A percentile compares a stretch with the other conserved stretches of the same genome.
Evolutionary conservation across 2,113 vertebrate species (phyloP).

Genomic region (Paraplagusia blochii): DNA sequence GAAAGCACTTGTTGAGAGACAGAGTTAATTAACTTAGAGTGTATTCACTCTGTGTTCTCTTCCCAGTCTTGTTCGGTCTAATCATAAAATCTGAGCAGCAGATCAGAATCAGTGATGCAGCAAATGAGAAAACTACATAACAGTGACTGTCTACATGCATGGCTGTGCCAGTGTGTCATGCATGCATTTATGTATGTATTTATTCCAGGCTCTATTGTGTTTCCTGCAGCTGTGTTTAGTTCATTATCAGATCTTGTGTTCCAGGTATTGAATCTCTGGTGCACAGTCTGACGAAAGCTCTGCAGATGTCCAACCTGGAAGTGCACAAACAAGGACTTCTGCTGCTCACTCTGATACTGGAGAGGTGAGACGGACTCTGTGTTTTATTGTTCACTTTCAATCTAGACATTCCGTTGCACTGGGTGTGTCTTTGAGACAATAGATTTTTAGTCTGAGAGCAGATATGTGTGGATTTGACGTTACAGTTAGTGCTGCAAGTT

Average conservation of each 20-base stretch:
- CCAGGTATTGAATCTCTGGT: constrained; percentile 89
- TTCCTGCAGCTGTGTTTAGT: constrained; percentile 2
- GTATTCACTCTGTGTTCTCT: constrained; percentile 1
- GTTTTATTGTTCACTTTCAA: neutral
- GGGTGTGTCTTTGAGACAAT: neutral
- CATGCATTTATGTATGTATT: neutral
- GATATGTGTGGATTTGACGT: neutral
- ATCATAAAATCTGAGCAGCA: constrained; percentile 21
- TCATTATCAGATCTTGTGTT: constrained; percentile 27
- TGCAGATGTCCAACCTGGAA: constrained; percentile 80
- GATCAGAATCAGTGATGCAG: constrained; percentile 21
- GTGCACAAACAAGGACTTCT: constrained; percentile 87
- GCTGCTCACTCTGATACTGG: constrained; percentile 86
- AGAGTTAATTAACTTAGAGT: constrained; percentile 25
- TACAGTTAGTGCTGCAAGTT: neutral
- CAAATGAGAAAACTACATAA: constrained; percentile 37
- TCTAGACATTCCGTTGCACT: neutral
- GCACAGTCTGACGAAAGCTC: constrained; percentile 82
- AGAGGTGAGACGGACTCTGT: constrained; percentile 74
- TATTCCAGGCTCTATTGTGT: neutral
- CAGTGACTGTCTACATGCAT: constrained; percentile 5
- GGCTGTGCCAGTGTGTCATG: constrained; percentile 8
- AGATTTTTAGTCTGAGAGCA: neutral
- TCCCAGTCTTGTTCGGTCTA: constrained; percentile 8
- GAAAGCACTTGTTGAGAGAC: constrained; percentile 8